phyloP scores from a whole-genome alignment of 2,797 vertebrate genomes.

The Chaunax sp. region DNA sequence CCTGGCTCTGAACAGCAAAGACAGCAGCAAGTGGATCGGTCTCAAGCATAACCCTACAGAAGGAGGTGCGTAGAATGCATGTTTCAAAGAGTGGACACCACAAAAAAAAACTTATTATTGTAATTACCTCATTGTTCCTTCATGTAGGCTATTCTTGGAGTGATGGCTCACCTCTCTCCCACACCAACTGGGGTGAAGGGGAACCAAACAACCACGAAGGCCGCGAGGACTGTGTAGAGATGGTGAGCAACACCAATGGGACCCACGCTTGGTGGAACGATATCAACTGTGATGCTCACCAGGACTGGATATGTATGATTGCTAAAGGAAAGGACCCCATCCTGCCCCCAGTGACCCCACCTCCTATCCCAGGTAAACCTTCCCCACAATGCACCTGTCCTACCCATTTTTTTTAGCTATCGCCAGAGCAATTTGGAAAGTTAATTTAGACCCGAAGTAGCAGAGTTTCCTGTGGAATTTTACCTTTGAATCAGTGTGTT shows the following conservation, averaged over 20 bases:
- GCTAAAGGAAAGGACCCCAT: constrained; percentile 77
- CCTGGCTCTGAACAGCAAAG: constrained; percentile 76
- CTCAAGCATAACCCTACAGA: constrained; percentile 75
- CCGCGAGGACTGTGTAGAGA: constrained; percentile 86
- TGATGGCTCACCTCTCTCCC: constrained; percentile 75
- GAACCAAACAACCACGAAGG: constrained; percentile 84
- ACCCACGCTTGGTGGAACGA: constrained; percentile 83
- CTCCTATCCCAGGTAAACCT: constrained; percentile 71
- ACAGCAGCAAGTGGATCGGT: constrained; percentile 84
- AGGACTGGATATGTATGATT: constrained; percentile 86
- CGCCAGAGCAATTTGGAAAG: neutral
- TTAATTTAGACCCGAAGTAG: too few species aligned
- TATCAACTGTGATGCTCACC: constrained; percentile 84
- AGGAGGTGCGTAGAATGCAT: constrained; percentile 73
- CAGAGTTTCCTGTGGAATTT: too few species aligned
- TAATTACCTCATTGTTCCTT: fast-evolving
- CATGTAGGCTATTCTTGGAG: constrained; percentile 82
- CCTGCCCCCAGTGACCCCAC: constrained; percentile 74
- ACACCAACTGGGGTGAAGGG: constrained; percentile 85
- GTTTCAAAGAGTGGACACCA: neutral
- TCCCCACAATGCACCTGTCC: neutral
- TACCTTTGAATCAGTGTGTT: too few species aligned
- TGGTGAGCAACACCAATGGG: constrained; percentile 80
- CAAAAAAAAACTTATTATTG: neutral
- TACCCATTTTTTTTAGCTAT: neutral